Evolutionary conservation across 2,113 vertebrate species (phyloP).

Genomic region (Megalops atlanticus): DNA sequence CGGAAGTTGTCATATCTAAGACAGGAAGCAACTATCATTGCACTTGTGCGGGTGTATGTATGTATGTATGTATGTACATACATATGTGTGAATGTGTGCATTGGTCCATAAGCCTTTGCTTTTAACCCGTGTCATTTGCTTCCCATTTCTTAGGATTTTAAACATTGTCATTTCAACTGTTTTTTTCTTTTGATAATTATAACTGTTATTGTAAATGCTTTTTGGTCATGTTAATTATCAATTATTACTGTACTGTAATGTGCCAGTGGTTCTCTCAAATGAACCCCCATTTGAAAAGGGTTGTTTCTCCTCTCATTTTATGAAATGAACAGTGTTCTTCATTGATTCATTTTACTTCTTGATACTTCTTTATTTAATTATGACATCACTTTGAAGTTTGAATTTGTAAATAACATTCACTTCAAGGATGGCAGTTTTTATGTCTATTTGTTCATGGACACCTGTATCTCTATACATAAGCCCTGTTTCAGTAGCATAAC

Average conservation of each 20-base stretch:
- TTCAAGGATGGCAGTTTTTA: neutral
- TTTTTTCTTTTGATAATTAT: constrained; percentile 46
- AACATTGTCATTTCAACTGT: constrained; percentile 41
- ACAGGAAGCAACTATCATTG: constrained; percentile 41
- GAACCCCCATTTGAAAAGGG: constrained; percentile 24
- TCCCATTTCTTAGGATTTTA: constrained; percentile 46
- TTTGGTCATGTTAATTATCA: constrained; percentile 43
- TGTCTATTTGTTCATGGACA: neutral
- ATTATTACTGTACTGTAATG: constrained; percentile 40
- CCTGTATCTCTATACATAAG: neutral
- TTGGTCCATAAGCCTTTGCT: neutral
- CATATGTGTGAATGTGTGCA: neutral
- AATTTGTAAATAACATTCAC: neutral
- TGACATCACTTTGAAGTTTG: constrained; percentile 16
- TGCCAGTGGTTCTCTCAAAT: constrained; percentile 36
- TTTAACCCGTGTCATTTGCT: constrained; percentile 47
- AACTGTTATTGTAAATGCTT: constrained; percentile 37
- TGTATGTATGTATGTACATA: neutral
- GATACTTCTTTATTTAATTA: constrained; percentile 6
- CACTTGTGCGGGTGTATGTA: constrained; percentile 5
- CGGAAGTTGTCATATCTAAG: constrained; percentile 40
- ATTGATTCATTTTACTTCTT: constrained; percentile 17
- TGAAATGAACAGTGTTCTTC: neutral
- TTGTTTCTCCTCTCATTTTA: constrained; percentile 33
- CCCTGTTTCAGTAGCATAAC: too few relatives aligned